Conservation (phyloP, 2,113 vertebrate species). For the Onychorhynchus coronatus region DNA sequence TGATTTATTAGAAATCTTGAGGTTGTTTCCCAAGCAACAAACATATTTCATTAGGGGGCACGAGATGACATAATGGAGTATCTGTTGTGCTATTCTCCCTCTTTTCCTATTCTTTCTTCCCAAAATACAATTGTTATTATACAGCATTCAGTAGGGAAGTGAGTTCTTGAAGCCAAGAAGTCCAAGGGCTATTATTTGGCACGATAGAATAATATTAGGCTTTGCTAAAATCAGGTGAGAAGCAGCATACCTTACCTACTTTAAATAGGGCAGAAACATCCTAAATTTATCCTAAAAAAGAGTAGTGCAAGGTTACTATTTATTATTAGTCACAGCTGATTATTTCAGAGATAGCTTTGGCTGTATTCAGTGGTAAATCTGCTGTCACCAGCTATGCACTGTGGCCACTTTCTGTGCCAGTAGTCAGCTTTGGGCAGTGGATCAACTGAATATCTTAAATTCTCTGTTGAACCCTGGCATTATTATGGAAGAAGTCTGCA, state of each 20-base stretch:
- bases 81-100: background rate
- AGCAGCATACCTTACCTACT: background rate
- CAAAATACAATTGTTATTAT: background rate
- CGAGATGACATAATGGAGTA: background rate
- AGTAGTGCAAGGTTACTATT: background rate
- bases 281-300: background rate
- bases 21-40: background rate
- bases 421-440: conserved; percentile 34
- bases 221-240: background rate
- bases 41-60: background rate
- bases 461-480: conserved; percentile 62
- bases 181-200: background rate
- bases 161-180: background rate
- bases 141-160: background rate
- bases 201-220: background rate
- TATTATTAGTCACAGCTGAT: conserved; percentile 32
- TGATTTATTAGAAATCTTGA: conserved; percentile 37
- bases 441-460: conserved; percentile 66
- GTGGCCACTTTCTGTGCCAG: background rate
- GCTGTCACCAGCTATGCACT: background rate
- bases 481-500: conserved; percentile 55
- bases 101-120: background rate
- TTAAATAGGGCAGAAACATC: conserved; percentile 1
- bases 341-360: conserved; percentile 40
- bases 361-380: conserved; percentile 38